These are phyloP conservation scores for Ethmia dodecea DNA, from an alignment of 2,888 invertebrate genomes.

Conservation along the genomic window DNA sequence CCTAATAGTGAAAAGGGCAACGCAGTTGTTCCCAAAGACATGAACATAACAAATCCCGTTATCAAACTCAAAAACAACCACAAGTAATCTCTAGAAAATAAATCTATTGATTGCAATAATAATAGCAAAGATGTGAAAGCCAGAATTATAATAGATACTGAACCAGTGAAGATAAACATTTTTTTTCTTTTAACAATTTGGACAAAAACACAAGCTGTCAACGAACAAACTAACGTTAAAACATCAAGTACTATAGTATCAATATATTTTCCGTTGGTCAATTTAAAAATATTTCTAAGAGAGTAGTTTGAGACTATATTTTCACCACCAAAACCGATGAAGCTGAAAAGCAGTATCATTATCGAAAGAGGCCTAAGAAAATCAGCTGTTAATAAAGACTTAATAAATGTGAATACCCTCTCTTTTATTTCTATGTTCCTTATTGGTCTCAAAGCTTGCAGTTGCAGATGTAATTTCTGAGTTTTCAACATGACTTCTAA, in stretches of 20 bases:
- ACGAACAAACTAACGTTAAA: slow-evolving; percentile 23
- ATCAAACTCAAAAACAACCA: slow-evolving; percentile 23
- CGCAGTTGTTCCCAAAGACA: slow-evolving; percentile 26
- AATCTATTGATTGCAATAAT: slow-evolving; percentile 20
- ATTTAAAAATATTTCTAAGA: slow-evolving; percentile 20
- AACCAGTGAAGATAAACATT: slow-evolving; percentile 24
- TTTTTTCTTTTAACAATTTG: slow-evolving; percentile 23
- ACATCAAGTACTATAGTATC: slow-evolving; percentile 25
- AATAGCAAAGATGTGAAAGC: slow-evolving; percentile 18
- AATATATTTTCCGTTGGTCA: slow-evolving; percentile 25
- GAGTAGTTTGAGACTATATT: slow-evolving; percentile 20
- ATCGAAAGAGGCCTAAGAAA: slow-evolving; percentile 26
- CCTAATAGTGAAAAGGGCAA: slow-evolving; percentile 25
- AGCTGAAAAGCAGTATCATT: slow-evolving; percentile 25
- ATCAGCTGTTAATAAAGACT: slow-evolving; percentile 23
- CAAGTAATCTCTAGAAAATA: slow-evolving; percentile 21
- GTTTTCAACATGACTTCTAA: slow-evolving; percentile 20
- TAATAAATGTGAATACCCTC: slow-evolving; percentile 16
- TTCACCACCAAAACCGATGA: slow-evolving; percentile 24
- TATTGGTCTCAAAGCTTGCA: slow-evolving; percentile 22
- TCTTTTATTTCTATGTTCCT: slow-evolving; percentile 17
- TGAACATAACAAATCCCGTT: slow-evolving; percentile 25
- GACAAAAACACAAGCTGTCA: slow-evolving; percentile 25
- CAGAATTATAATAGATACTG: slow-evolving; percentile 22
- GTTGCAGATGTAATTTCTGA: slow-evolving; percentile 20